phyloP scores from a whole-genome alignment of 2,888 invertebrate species.

The Eupithecia insigniata region DNA sequence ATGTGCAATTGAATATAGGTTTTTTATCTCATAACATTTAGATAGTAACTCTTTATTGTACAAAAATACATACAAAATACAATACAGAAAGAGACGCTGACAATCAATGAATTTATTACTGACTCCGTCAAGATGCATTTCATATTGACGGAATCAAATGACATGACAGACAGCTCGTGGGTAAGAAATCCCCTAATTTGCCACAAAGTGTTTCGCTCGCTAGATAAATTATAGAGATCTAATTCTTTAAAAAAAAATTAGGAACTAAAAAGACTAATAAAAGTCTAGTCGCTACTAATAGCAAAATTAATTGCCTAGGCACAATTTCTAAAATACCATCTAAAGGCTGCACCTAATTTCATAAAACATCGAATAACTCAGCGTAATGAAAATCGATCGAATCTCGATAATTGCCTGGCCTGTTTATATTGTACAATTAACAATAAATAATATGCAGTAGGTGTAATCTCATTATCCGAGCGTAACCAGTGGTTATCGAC shows the following conservation, averaged over 20 bases:
- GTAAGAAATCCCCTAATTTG: background rate
- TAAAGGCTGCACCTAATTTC: conserved; percentile 51
- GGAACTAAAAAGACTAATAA: background rate
- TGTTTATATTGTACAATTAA: conserved; percentile 55
- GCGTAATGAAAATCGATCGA: conserved; percentile 49
- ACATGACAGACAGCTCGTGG: too few species aligned
- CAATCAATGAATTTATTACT: too few species aligned
- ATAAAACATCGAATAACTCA: conserved; percentile 48
- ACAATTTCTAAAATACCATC: conserved; percentile 30
- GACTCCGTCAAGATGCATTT: too few species aligned
- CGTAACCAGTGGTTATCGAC: conserved; percentile 34
- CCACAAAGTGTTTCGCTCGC: background rate
- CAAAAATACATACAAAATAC: too few species aligned
- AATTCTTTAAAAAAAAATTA: background rate
- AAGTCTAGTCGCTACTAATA: background rate
- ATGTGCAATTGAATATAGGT: too few species aligned
- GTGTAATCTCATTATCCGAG: conserved; percentile 53
- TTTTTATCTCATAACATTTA: too few species aligned
- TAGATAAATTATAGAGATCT: background rate
- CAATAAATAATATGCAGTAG: conserved; percentile 53
- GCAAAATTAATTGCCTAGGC: background rate
- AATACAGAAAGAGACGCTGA: too few species aligned
- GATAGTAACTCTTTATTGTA: too few species aligned
- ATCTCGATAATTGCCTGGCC: conserved; percentile 53
- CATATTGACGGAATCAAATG: too few species aligned